Conservation (phyloP, 2,113 vertebrate genomes). For the Pangasianodon gigas region DNA sequence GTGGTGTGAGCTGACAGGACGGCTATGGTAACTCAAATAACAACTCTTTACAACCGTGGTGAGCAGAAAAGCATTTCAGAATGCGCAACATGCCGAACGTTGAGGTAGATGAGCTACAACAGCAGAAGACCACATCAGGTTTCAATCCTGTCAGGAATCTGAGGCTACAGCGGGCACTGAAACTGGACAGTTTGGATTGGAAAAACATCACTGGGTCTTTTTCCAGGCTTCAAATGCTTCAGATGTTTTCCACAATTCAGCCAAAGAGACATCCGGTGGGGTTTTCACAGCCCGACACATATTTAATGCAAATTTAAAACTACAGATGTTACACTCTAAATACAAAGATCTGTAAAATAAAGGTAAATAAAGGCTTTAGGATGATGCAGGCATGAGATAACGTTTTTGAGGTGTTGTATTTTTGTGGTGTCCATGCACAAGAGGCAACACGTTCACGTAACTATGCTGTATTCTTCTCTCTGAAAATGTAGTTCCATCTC, state of each 20-base stretch:
- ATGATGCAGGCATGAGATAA: neutral
- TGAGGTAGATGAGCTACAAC: neutral
- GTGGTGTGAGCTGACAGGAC: neutral
- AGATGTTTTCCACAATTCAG: neutral
- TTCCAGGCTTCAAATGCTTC: too few species aligned
- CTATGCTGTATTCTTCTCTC: neutral
- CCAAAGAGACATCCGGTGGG: too few species aligned
- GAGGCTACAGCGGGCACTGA: neutral
- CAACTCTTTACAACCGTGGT: neutral
- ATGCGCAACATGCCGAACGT: neutral
- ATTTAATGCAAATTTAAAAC: neutral
- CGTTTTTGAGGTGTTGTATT: neutral
- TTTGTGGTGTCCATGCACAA: neutral
- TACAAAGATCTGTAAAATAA: neutral
- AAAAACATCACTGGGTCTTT: too few species aligned
- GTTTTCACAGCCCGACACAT: too few species aligned
- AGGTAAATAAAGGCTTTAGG: neutral
- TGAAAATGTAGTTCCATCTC: neutral
- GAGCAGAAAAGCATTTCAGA: neutral
- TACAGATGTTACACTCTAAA: neutral
- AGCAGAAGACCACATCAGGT: neutral
- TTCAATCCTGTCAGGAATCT: neutral
- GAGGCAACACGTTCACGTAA: neutral
- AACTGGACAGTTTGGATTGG: neutral
- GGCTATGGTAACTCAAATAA: neutral